Base-by-base conservation (phyloP, 2,797 vertebrate species). In the Semotilus atromaculatus region DNA sequence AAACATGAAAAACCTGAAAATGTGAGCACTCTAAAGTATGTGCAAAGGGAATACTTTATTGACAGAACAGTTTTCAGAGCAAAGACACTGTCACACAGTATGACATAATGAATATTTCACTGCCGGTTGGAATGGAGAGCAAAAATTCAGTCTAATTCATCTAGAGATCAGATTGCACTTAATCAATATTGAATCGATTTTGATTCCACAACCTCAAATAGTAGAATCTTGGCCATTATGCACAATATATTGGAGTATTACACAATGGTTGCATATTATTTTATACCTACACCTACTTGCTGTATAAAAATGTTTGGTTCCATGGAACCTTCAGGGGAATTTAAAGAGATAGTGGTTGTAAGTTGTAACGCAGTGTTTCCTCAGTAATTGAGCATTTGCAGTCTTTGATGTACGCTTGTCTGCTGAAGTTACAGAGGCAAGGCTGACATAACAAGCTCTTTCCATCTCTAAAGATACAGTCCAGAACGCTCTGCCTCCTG, bases 351-450 rank as follows among this genome's bases (percentile, higher is more conserved):
- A 29, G 34, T 38, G 48, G 5, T n/a, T 53, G 74, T 58, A 58
- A 68, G 36, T 38, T 51, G 62, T 43, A 58, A 31, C 48, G 0
- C 43, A 60, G 29, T 66, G 40, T 66, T 74, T 75, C 43, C 71
- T 85, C 82, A 76, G 87, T 90, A 85, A 73, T 87, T 90, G 90
- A 91, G 90, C 88, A 89, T 90, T 89, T 74, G 85, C 79, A 87
- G 72, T 88, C 92, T 93, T 92, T 93, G 92, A 93, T 92, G 93
- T 93, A 88, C 36, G 86, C 81, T 85, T 86, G 91, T 91, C 86
- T 89, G 86, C 90, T 87, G 88, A 89, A 80, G 90, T 91, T 90
- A 92, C 91, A 83, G 89, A 91, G 91, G 89, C 90, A 86, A 90
- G 36, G 89, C 90, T 90, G 91, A 91, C 88, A 85, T 80, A 89